Evolutionary conservation across 2,113 vertebrate species (phyloP).

Genomic region (Myodes glareolus): DNA sequence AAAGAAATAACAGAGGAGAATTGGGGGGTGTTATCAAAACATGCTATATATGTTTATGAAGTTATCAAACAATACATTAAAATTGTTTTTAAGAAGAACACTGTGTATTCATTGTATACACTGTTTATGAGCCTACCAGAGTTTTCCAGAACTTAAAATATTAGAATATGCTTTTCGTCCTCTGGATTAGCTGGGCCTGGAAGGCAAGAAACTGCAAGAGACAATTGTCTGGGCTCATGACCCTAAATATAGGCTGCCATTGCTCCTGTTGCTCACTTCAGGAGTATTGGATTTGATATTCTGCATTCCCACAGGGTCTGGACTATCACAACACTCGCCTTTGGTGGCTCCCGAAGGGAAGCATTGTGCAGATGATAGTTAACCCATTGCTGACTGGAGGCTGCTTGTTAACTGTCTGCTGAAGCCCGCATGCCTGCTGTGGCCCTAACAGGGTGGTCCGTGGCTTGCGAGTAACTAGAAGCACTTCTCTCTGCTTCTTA

Average conservation of each 20-base stretch:
- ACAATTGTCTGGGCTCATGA: constrained; percentile 45
- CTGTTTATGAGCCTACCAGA: neutral
- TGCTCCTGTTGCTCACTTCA: neutral
- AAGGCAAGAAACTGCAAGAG: constrained; percentile 7
- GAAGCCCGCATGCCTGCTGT: neutral
- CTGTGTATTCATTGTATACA: neutral
- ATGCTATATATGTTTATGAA: neutral
- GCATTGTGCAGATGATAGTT: constrained; percentile 12
- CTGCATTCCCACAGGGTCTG: constrained; percentile 57
- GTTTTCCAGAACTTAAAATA: constrained; percentile 7
- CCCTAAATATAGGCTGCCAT: constrained; percentile 49
- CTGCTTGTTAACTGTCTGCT: neutral
- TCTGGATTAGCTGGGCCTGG: neutral
- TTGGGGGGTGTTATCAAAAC: neutral
- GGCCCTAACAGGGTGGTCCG: neutral
- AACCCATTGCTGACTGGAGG: constrained; percentile 2
- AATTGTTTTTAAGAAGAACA: neutral
- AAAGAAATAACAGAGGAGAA: neutral
- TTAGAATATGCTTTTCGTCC: constrained; percentile 43
- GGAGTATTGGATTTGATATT: constrained; percentile 51
- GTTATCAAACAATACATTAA: neutral
- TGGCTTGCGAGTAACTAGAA: neutral
- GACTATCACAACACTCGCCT: constrained; percentile 41
- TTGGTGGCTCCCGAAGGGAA: constrained; percentile 14
- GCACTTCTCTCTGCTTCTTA: neutral